Conservation (phyloP, 1,140 invertebrate species). For the Telenomus remus region DNA sequence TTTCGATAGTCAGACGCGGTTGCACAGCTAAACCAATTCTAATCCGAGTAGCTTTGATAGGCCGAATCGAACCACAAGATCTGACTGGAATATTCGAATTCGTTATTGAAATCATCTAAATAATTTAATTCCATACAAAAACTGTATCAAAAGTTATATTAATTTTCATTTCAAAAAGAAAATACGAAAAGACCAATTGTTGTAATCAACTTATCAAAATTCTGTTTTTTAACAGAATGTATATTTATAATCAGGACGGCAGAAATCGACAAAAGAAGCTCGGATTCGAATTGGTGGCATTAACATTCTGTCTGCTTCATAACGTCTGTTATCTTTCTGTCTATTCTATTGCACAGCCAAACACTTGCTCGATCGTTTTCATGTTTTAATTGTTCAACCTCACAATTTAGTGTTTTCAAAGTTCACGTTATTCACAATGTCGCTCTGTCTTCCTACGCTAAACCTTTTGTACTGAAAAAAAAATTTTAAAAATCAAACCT, state of each 20-base stretch:
- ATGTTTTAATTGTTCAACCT: conserved; percentile 8
- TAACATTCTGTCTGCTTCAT: conserved; percentile 46
- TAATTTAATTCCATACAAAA: no score
- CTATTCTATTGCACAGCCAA: conserved; percentile 75
- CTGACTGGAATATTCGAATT: conserved; percentile 8
- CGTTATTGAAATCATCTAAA: no score
- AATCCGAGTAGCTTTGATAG: conserved; percentile 37
- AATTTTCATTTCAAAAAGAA: no score
- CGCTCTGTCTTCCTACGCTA: conserved; percentile 23
- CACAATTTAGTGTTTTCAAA: conserved; percentile 14
- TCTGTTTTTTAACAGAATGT: no score
- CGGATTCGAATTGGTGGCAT: conserved; percentile 17
- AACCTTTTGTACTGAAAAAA: conserved; percentile 22
- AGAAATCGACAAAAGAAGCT: background rate
- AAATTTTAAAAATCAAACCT: conserved; percentile 46
- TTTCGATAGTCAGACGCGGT: conserved; percentile 65
- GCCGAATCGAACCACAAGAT: conserved; percentile 35
- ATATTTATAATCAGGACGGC: conserved; percentile 18
- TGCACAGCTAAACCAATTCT: conserved; percentile 26
- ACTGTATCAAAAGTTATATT: no score
- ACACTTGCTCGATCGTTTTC: conserved; percentile 71
- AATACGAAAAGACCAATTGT: no score
- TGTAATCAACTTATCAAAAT: no score
- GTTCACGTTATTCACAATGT: background rate
- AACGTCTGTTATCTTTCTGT: conserved; percentile 60